Evolutionary conservation across 2,888 invertebrate genomes (phyloP), one percentile per base, ranked within the genome.

Genomic region (Clostera curtula): DNA sequence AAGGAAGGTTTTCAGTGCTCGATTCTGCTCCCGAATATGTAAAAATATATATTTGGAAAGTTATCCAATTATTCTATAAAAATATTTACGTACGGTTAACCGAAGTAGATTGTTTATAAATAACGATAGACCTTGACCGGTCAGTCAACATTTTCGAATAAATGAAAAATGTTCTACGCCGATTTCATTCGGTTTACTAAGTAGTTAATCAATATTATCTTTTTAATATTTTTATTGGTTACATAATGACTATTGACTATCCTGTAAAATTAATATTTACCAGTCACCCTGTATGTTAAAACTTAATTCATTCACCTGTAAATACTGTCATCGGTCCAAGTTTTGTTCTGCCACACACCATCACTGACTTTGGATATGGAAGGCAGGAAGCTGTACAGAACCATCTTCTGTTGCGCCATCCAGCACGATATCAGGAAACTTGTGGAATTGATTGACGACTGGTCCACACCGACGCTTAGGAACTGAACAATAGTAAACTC

Each of bases 341-440:
- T 66, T 74, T 66, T 76, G 30, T 83, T 83, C 6, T 37, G 53
- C 82, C 92, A 92, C 0, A 66, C 49, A 24, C 84, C 82, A 2
- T 85, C 82, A 2, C 66, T 61, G 3, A 76, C 76, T 42, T 86
- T 85, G 0, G 86, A 58, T 15, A 90, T 89, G 0, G 92, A 88
- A 0, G 93, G 93, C 50, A 92, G 56, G 63, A 89, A 93, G 57
- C 89, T 89, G 46, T 88, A 73, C 5, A 58, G 45, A 2, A 73
- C 72, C 52, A 50, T 59, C 55, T 68, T 77, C 56, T 70, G 73
- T 33, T 73, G 76, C 6, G 75, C 67, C 66, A 74, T 71, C 75
- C 72, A 88, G 88, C 92, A 93, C 25, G 87, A 88, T 4, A 93
- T 71, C 9, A 87, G 70, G 40, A 93, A 76, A 36, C 88, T 88